Evolutionary conservation across 2,113 vertebrate species (phyloP), one percentile per base, ranked within the genome.

Genomic region (Microcebus murinus): DNA sequence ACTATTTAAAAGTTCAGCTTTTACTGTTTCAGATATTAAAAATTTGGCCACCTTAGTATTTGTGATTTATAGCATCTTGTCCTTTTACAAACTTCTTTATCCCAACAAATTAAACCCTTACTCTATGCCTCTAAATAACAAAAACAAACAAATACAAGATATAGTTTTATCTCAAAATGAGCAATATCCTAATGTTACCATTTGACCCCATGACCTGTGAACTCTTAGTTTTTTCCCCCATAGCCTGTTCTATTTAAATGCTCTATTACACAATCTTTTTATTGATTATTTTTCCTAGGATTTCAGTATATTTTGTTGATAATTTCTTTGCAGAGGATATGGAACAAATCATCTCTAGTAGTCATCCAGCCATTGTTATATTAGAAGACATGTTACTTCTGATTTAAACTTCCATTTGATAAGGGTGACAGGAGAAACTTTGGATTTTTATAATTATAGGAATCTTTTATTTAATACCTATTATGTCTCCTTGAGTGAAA

Each of bases 1-100:
- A 82, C 90, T 89, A 90, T 88, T 96, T 96, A 94, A 95, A 55
- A 73, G 20, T 94, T 97, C 93, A 87, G 45, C 90, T 95, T 95
- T 95, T 96, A 11, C 71, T 95, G 39, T 90, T 97, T 91, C 21
- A 76, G 12, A 48, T 84, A 70, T 83, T 81, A 90, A 94, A 91
- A 94, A 83, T 96, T 96, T 96, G 95, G 29, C 59, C 36, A 71
- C 52, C 52, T 85, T 93, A 79, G 27, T 23, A 79, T 63, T 96
- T 95, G 23, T 91, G 82, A 88, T 92, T 97, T 81, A 68, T 86
- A 42, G 17, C 20, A 83, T 94, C 20, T 83, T 73, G 2, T 74
- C 27, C 42, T 88, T 95, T 93, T 63, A 65, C n/a, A 63, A 87
- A 87, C 36, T 5, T 81, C 55, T 70, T 94, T 61, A 73, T 73